These are phyloP conservation scores for Lamprotornis superbus DNA, from an alignment of 2,113 vertebrate genomes.

Conservation along the genomic window DNA sequence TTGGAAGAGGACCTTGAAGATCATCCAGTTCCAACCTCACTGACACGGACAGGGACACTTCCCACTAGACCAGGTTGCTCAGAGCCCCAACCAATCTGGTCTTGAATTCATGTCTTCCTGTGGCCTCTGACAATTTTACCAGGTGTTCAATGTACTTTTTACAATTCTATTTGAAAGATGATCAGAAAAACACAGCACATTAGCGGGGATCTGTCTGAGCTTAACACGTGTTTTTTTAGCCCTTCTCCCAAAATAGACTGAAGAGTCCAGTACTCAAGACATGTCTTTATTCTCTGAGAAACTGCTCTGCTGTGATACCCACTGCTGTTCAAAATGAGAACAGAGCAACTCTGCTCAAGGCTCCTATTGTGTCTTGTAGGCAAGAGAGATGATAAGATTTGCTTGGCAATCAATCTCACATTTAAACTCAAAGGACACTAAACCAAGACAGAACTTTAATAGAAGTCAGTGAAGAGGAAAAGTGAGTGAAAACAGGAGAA, in stretches of 20 bases:
- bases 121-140: background rate
- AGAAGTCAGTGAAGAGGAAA: background rate
- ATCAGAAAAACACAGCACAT: background rate
- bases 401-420: background rate
- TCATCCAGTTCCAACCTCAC: background rate
- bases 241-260: background rate
- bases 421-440: background rate
- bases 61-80: background rate
- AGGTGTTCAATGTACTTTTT: background rate
- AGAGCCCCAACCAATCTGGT: too few relatives aligned
- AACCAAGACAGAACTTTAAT: background rate
- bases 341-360: background rate
- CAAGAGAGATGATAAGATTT: background rate
- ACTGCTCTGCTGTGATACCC: background rate
- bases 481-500: fast-evolving
- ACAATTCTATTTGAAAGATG: background rate
- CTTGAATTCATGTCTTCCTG: background rate
- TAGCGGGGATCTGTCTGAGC: background rate
- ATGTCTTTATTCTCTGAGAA: background rate
- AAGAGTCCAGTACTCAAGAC: background rate
- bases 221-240: background rate
- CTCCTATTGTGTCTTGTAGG: background rate
- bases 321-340: background rate
- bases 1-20: background rate
- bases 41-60: too few relatives aligned